These are phyloP conservation scores for Thereva nobilitata DNA, from an alignment of 2,888 invertebrate genomes.

Conservation along the genomic window DNA sequence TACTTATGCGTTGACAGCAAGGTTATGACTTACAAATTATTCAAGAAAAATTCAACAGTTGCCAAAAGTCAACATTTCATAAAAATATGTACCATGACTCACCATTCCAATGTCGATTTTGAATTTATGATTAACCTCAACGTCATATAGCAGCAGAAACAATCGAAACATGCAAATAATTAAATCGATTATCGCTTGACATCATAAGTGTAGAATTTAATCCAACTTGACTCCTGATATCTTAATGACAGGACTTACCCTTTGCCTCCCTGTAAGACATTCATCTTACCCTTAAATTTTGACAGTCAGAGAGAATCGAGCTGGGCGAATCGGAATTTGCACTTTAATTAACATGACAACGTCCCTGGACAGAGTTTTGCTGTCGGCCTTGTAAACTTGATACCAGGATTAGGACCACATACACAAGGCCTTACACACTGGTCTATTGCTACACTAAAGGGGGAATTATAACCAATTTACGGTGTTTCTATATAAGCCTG, in stretches of 20 bases:
- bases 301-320: conserved; percentile 19
- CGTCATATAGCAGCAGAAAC: not conserved
- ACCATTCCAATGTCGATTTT: too few relatives aligned
- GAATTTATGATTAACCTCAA: not conserved
- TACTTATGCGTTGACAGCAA: too few relatives aligned
- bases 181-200: conserved; percentile 14
- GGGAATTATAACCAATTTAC: too few relatives aligned
- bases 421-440: not conserved
- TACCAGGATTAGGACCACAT: conserved; percentile 9
- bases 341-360: conserved; percentile 37
- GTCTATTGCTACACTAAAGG: too few relatives aligned
- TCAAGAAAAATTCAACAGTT: too few relatives aligned
- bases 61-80: too few relatives aligned
- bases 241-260: not conserved
- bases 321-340: conserved; percentile 34
- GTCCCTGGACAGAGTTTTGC: not conserved
- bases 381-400: conserved; percentile 1
- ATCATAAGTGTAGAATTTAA: conserved; percentile 15
- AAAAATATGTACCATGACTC: too few relatives aligned
- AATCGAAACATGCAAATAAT: conserved; percentile 7
- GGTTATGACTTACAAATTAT: too few relatives aligned
- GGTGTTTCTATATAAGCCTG: too few relatives aligned
- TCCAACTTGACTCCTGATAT: conserved; percentile 21
- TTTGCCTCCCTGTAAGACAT: conserved; percentile 7
- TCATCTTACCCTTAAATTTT: too few relatives aligned